Evolutionary conservation across 2,113 vertebrate genomes (phyloP).

Genomic region (Neoarius graeffei): DNA sequence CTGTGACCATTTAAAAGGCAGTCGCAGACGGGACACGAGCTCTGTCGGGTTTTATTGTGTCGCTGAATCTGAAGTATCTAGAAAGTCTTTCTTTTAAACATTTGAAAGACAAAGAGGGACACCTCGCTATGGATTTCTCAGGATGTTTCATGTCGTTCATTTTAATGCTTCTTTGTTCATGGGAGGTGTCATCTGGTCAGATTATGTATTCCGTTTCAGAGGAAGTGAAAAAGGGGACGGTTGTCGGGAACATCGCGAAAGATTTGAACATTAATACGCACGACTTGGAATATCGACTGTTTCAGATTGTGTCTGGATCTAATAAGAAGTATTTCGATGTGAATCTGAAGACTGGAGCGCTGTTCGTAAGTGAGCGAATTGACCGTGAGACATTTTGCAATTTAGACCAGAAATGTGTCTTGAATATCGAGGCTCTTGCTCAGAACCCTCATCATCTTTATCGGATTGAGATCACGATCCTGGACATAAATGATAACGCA

Average conservation of each 20-base stretch:
- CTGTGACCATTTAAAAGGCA: no score
- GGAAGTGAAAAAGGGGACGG: slow-evolving; percentile 69
- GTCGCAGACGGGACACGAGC: background rate
- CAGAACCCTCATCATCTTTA: slow-evolving; percentile 68
- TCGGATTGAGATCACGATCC: slow-evolving; percentile 68
- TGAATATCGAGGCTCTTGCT: slow-evolving; percentile 68
- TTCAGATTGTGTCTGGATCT: slow-evolving; percentile 63
- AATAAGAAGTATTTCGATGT: slow-evolving; percentile 67
- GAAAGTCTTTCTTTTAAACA: background rate
- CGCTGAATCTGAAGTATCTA: background rate
- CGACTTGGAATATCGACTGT: slow-evolving; percentile 58
- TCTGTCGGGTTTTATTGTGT: background rate
- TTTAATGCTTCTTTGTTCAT: slow-evolving; percentile 54
- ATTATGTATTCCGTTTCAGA: slow-evolving; percentile 70
- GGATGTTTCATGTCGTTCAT: slow-evolving; percentile 7
- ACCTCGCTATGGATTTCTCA: background rate
- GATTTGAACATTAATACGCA: slow-evolving; percentile 69
- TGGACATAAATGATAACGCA: slow-evolving; percentile 74
- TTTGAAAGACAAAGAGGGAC: background rate
- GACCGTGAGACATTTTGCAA: slow-evolving; percentile 73
- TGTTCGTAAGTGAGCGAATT: slow-evolving; percentile 68
- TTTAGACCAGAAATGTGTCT: slow-evolving; percentile 61
- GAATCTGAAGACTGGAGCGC: slow-evolving; percentile 65
- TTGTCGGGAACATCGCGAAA: slow-evolving; percentile 73
- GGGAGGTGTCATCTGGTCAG: slow-evolving; percentile 61